Evolutionary conservation across 2,113 vertebrate genomes (phyloP).

Genomic region (Phocoena sinus): DNA sequence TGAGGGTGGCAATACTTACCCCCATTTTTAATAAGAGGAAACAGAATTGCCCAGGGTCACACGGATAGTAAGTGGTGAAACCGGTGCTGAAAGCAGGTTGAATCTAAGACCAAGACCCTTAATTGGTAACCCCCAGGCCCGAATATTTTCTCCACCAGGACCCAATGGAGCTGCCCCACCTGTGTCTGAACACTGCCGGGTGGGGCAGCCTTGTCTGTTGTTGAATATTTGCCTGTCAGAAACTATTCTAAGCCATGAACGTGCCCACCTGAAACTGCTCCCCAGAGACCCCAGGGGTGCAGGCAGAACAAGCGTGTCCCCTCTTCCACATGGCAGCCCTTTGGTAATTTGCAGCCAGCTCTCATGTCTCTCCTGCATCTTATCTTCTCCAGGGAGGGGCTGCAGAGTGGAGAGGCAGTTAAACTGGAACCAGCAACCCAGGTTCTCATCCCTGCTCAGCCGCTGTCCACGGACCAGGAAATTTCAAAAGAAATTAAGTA

Average conservation of each 20-base stretch:
- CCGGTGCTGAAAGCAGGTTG: neutral
- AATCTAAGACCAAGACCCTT: neutral
- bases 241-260: neutral
- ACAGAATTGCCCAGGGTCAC: neutral
- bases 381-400: neutral
- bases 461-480: neutral
- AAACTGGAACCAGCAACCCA: neutral
- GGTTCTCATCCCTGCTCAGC: neutral
- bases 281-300: neutral
- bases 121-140: neutral
- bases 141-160: neutral
- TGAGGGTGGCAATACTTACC: neutral
- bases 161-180: no score
- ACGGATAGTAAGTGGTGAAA: neutral
- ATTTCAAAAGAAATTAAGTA: constrained; percentile 45
- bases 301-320: neutral
- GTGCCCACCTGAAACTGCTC: neutral
- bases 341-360: neutral
- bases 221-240: neutral
- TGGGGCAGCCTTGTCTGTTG: rapidly evolving
- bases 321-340: neutral
- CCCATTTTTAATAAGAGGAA: neutral
- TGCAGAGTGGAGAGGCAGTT: rapidly evolving
- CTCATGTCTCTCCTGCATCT: neutral
- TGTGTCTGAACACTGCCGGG: neutral